Evolutionary conservation across 1,140 invertebrate genomes (phyloP).

Genomic region (Camponotus vicinus): DNA sequence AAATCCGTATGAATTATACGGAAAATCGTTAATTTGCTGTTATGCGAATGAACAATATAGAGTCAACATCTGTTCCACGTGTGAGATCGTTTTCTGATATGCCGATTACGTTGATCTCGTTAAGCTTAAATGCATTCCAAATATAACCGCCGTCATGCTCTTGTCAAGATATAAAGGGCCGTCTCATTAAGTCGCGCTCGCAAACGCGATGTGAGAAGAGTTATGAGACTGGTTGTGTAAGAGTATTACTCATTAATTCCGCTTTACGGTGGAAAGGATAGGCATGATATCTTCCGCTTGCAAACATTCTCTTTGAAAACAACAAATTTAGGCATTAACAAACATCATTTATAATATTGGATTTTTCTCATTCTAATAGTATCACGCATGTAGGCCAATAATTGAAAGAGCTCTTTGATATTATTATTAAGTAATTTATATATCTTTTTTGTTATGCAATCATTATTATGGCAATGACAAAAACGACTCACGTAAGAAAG

Average conservation of each 20-base stretch:
- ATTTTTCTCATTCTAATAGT: neutral
- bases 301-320: neutral
- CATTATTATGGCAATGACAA: neutral
- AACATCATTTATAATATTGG: neutral
- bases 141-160: constrained; percentile 13
- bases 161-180: neutral
- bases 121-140: constrained; percentile 8
- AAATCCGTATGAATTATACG: neutral
- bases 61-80: neutral
- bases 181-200: constrained; percentile 25
- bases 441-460: neutral
- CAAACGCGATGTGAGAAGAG: constrained; percentile 2
- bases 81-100: constrained; percentile 5
- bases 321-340: neutral
- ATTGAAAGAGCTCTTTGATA: neutral
- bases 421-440: constrained; percentile 4
- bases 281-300: constrained; percentile 18
- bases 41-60: constrained; percentile 1
- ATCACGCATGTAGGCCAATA: neutral
- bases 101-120: neutral
- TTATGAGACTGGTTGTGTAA: constrained; percentile 54
- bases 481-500: neutral
- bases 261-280: constrained; percentile 27
- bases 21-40: constrained; percentile 12
- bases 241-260: constrained; percentile 57